phyloP scores from a whole-genome alignment of 2,113 vertebrate genomes.

The Peromyscus californicus region DNA sequence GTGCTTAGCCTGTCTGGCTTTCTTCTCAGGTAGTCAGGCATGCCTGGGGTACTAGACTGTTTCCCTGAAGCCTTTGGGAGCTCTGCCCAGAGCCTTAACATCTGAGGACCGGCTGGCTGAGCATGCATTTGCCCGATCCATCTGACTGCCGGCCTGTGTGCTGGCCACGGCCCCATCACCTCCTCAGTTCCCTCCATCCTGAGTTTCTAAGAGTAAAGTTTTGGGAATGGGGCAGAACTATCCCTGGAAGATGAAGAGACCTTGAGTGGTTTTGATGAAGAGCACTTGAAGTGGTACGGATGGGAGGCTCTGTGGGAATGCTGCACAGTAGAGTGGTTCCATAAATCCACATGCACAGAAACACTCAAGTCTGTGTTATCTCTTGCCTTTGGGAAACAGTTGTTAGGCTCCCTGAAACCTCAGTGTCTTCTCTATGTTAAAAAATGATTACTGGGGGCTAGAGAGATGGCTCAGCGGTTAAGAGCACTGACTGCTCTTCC shows the following conservation, averaged over 20 bases:
- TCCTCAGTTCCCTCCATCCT: no score
- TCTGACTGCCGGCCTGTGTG: not conserved
- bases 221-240: not conserved
- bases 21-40: not conserved
- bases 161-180: not conserved
- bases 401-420: not conserved
- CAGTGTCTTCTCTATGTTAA: not conserved
- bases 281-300: not conserved
- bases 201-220: not conserved
- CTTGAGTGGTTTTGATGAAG: not conserved
- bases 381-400: not conserved
- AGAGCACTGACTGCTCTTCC: no score
- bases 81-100: not conserved
- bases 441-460: not conserved
- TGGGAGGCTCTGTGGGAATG: not conserved
- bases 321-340: fast-evolving
- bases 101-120: not conserved
- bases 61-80: not conserved
- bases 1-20: not conserved
- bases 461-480: no score
- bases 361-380: not conserved
- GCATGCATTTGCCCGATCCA: not conserved
- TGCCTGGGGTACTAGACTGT: not conserved
- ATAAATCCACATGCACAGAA: not conserved
- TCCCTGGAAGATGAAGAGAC: not conserved